These are phyloP conservation scores for Gadopsis marmoratus DNA, from an alignment of 2,797 vertebrate species.

Conservation along the genomic window DNA sequence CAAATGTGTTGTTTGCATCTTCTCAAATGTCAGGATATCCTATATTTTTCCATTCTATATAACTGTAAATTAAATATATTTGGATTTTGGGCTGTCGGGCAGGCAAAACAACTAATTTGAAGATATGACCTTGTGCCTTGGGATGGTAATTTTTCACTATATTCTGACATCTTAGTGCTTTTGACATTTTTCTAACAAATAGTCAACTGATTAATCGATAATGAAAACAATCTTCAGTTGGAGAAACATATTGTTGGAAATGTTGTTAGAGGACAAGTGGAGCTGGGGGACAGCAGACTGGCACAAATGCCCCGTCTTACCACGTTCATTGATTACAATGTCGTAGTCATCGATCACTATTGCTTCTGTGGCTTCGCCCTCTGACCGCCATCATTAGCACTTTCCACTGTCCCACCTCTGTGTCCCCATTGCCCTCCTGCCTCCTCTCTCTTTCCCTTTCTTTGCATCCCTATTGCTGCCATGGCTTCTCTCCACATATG, in stretches of 20 bases:
- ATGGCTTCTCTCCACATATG: neutral
- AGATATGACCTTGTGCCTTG: neutral
- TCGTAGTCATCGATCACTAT: slow-evolving; percentile 40
- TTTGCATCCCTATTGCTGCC: neutral
- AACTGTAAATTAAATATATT: neutral
- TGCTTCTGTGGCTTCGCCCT: slow-evolving; percentile 47
- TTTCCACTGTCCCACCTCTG: slow-evolving; percentile 12
- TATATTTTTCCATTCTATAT: neutral
- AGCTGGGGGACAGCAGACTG: slow-evolving; percentile 4
- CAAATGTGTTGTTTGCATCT: neutral
- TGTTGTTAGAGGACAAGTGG: slow-evolving; percentile 17
- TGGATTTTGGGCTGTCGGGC: neutral
- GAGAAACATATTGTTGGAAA: neutral
- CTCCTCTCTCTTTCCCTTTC: neutral
- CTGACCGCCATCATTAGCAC: slow-evolving; percentile 51
- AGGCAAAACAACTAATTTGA: neutral
- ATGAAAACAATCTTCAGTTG: neutral
- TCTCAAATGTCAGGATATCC: neutral
- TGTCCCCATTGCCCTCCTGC: neutral
- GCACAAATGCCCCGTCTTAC: slow-evolving; percentile 24
- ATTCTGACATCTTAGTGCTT: neutral
- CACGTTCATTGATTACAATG: slow-evolving; percentile 52
- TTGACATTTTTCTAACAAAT: neutral
- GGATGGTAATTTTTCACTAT: neutral
- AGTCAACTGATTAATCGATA: neutral